Evolutionary conservation across 2,113 vertebrate species (phyloP), one percentile per base, ranked within the genome.

Genomic region (Gulo gulo): DNA sequence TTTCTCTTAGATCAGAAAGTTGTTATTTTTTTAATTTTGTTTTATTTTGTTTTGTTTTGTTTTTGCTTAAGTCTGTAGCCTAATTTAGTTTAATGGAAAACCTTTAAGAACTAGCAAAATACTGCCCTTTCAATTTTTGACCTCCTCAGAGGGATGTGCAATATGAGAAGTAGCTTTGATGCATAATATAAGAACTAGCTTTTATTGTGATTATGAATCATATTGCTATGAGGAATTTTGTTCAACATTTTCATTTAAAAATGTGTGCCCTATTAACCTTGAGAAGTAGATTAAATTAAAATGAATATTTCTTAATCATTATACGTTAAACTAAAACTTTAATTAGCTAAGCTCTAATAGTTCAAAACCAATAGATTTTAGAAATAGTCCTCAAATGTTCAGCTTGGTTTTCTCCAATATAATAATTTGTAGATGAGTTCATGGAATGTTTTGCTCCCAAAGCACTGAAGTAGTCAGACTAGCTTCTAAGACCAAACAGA

Each of bases 191-290:
- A 80, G 12, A 95, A 88, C 2, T 3, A 42, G 11, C 11, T 80
- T 88, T 78, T 61, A 34, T 81, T 88, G 23, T 93, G 50, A 93
- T 71, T 88, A 80, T 50, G 57, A 93, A 63, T 71, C 91, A 95
- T 91, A 15, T 92, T 73, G 29, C 78, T 89, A 4, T 45, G 59
- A 96, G 78, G 26, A 95, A 89, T 86, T 96, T 34, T 50, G 52
- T 91, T 93, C 31, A 74, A 93, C 20, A 93, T 86, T 90, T 95
- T 93, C 23, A 95, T 91, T 97, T 97, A 88, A 96, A 97, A 97
- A 86, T 97, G 21, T 96, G 94, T 95, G 26, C 65, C 67, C 59
- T 96, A 89, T 93, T 95, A 94, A 91, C 45, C n/a, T 97, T 97
- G 71, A 84, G 81, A 95, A 95, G 42, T 69, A 45, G 42, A 86